Evolutionary conservation across 2,888 invertebrate species (phyloP), one percentile per base, ranked within the genome.

Genomic region (Macaria liturata): DNA sequence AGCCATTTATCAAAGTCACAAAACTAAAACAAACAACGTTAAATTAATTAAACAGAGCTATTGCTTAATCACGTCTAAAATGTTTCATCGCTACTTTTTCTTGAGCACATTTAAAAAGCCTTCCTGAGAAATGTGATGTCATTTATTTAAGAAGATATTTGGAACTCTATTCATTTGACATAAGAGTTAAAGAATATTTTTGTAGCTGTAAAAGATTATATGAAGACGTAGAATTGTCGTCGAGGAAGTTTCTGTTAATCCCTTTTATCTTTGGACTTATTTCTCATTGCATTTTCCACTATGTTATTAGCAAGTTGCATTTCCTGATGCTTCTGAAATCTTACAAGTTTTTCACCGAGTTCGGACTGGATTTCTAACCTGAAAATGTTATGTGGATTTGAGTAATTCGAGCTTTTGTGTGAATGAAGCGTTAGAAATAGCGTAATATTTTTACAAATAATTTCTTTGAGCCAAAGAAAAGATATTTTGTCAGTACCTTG

Each of bases 1-100:
- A 56, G 67, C 65, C 70, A 81, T 83, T 81, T 74, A 80, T 82
- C 82, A 82, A 80, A 78, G 80, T 81, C 79, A 61, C 67, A 70
- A 69, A 51, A 57, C 51, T 48, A 47, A 53, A 57, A 76, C 75
- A 80, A 82, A 80, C 78, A 81, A 76, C 77, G 74, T 9, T 42
- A 42, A 42, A 80, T 76, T 80, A 82, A 82, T 83, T 81, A 80
- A 80, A 81, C 67, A 68, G 75, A 79, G 79, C 74, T 74, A 80
- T 79, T 78, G 73, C 77, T 77, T 79, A 75, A 78, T 78, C 76
- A 73, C 69, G 70, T 72, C 68, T 70, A 61, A 74, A 77, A 75
- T 73, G 61, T 62, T 72, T 74, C 48, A 59, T 65, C 49, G 57
- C 51, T 60, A 51, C 58, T 65, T 68, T 72, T 72, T 67, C 51